Conservation (phyloP, 2,113 vertebrate species). For the Microtus pennsylvanicus region DNA sequence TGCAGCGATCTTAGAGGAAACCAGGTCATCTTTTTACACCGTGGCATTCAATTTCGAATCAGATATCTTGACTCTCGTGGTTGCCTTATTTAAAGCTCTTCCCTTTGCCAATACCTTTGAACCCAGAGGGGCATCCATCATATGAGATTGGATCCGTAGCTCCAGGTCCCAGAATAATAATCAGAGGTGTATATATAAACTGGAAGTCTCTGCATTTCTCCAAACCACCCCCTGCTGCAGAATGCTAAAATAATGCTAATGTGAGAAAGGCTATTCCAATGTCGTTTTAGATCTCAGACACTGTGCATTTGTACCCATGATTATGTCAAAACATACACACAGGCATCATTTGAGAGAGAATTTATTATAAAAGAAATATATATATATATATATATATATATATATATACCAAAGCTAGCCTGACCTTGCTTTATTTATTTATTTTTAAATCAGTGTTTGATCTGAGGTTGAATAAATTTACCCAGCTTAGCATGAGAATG, state of each 20-base stretch:
- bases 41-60: conserved; percentile 69
- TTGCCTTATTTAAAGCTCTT: conserved; percentile 76
- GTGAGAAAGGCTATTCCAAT: conserved; percentile 78
- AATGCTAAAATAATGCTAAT: conserved; percentile 82
- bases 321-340: conserved; percentile 80
- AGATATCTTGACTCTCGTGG: conserved; percentile 59
- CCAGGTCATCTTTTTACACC: conserved; percentile 64
- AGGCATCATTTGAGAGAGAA: conserved; percentile 79
- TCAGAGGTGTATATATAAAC: conserved; percentile 78
- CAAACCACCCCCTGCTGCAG: conserved; percentile 64
- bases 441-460: conserved; percentile 76
- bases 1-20: conserved; percentile 61
- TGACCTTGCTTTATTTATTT: conserved; percentile 78
- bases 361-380: conserved; percentile 80
- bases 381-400: conserved; percentile 7
- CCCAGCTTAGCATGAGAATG: conserved; percentile 73
- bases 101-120: conserved; percentile 71
- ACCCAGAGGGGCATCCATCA: conserved; percentile 74
- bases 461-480: conserved; percentile 79
- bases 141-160: conserved; percentile 74
- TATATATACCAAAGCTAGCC: conserved; percentile 48
- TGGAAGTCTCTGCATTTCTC: conserved; percentile 69
- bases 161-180: conserved; percentile 75
- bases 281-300: conserved; percentile 81
- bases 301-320: conserved; percentile 72